These are phyloP conservation scores for Carduelis carduelis DNA, from an alignment of 2,797 vertebrate species.

Conservation along the genomic window DNA sequence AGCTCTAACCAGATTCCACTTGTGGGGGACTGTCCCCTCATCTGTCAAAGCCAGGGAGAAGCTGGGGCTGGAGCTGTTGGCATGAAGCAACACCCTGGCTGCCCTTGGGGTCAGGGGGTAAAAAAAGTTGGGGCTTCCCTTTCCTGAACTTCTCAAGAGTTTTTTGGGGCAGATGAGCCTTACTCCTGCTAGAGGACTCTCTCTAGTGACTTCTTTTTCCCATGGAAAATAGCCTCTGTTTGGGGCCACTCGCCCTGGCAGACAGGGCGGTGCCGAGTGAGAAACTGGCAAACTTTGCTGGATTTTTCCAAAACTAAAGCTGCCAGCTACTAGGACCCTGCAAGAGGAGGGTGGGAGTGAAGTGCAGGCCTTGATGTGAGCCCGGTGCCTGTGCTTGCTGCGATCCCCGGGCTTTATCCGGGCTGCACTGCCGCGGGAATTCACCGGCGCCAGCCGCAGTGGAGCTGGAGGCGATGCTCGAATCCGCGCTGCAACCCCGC, in stretches of 20 bases:
- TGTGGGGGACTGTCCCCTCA: neutral
- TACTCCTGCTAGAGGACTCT: too few relatives aligned
- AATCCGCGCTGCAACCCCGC: neutral
- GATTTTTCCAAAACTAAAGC: too few relatives aligned
- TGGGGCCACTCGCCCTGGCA: too few relatives aligned
- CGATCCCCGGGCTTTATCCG: fast-evolving
- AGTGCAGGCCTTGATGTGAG: too few relatives aligned
- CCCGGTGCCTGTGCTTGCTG: neutral
- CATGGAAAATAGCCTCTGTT: too few relatives aligned
- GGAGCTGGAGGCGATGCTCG: fast-evolving
- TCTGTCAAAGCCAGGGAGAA: neutral
- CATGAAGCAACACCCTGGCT: neutral
- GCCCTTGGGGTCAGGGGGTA: neutral
- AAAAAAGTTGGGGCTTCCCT: neutral
- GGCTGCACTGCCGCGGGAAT: neutral
- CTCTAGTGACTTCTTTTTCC: too few relatives aligned
- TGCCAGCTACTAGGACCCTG: too few relatives aligned
- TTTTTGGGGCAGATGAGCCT: neutral
- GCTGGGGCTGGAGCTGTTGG: neutral
- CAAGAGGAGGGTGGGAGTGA: neutral
- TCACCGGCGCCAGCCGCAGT: neutral
- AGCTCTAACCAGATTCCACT: neutral
- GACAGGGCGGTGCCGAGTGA: too few relatives aligned
- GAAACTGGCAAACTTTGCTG: too few relatives aligned
- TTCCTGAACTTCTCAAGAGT: neutral